A percentile compares a stretch with the other conserved stretches of the same genome.
Conservation (phyloP, 2,888 invertebrate genomes). For the Scelioninae gen. 1 region DNA sequence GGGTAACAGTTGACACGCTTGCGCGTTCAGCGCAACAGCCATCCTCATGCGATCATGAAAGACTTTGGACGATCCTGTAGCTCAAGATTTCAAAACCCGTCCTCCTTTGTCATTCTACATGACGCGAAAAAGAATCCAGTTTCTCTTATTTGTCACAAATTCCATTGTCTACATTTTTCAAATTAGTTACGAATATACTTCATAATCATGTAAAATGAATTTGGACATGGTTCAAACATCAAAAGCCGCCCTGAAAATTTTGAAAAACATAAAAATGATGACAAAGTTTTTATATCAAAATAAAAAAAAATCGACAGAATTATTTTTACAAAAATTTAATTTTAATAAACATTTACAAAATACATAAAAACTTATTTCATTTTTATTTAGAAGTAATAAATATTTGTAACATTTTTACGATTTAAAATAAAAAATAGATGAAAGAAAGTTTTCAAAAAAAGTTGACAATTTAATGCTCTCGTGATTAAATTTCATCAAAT, state of each 20-base stretch:
- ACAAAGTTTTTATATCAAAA: too few species aligned
- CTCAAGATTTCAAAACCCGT: constrained; percentile 64
- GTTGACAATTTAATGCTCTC: not conserved
- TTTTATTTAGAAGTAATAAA: too few species aligned
- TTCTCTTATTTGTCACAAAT: constrained; percentile 27
- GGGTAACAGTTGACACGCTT: constrained; percentile 67
- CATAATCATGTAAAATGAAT: not conserved
- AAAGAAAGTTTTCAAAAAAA: not conserved
- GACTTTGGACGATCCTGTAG: constrained; percentile 48
- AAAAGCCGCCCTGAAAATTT: not conserved
- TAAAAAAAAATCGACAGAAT: too few species aligned
- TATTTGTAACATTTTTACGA: too few species aligned
- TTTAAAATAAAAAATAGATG: too few species aligned
- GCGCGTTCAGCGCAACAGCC: constrained; percentile 61
- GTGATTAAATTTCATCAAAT: constrained; percentile 19
- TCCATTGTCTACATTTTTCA: constrained; percentile 31
- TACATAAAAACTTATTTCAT: too few species aligned
- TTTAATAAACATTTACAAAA: too few species aligned
- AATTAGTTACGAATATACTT: not conserved
- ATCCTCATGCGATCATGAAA: constrained; percentile 62
- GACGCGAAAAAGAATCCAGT: constrained; percentile 46
- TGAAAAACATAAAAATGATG: too few species aligned
- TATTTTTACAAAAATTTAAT: too few species aligned
- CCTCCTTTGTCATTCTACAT: constrained; percentile 52
- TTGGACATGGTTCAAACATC: not conserved